phyloP scores from a whole-genome alignment of 2,888 invertebrate genomes.

The Drosophila setosimentum region DNA sequence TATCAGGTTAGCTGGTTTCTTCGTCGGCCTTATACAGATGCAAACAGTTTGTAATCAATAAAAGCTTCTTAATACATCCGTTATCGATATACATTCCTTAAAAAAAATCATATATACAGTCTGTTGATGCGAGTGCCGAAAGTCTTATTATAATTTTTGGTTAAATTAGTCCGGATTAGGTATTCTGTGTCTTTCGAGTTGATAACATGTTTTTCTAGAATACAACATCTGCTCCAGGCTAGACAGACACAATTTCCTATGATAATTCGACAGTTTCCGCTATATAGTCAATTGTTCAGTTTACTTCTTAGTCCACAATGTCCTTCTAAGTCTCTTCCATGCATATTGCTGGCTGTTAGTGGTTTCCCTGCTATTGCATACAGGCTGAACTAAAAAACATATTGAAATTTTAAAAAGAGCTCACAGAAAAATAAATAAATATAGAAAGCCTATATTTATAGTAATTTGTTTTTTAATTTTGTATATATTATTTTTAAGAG shows the following conservation, averaged over 20 bases:
- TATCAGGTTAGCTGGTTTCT: not conserved
- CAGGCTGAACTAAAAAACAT: rapidly evolving
- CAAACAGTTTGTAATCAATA: not conserved
- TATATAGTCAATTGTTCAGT: not conserved
- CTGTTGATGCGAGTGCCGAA: not conserved
- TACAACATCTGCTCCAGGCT: not conserved
- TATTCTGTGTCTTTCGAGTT: not conserved
- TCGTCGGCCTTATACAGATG: not conserved
- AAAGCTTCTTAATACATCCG: not conserved
- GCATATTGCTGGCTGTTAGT: not conserved
- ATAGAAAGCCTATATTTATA: not conserved
- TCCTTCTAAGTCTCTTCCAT: not conserved
- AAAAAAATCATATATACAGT: not conserved
- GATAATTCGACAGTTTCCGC: not conserved
- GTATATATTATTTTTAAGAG: not conserved
- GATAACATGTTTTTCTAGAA: not conserved
- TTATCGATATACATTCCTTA: not conserved
- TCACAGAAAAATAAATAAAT: not conserved
- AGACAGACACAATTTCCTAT: not conserved
- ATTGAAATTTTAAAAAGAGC: not conserved
- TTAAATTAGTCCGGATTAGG: not conserved
- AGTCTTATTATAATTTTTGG: not conserved
- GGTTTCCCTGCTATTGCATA: not conserved
- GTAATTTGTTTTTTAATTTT: not conserved
- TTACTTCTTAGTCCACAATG: not conserved